These are phyloP conservation scores for Numenius arquata DNA, from an alignment of 2,113 vertebrate species.

Conservation along the genomic window DNA sequence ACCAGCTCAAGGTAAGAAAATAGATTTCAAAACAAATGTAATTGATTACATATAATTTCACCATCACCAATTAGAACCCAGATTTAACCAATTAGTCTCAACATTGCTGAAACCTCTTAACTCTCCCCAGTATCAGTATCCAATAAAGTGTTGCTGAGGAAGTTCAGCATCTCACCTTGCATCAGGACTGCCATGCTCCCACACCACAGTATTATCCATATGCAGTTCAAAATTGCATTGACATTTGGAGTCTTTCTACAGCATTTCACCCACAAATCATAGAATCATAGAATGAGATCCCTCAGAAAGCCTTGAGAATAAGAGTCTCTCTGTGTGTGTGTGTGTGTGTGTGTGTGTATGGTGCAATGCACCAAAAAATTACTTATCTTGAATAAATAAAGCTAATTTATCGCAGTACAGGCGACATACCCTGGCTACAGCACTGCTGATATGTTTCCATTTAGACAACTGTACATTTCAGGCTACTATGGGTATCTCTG, in stretches of 20 bases:
- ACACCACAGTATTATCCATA: neutral
- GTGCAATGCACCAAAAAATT: neutral
- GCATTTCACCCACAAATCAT: neutral
- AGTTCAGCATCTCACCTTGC: neutral
- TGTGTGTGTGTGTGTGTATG: neutral
- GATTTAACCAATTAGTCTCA: neutral
- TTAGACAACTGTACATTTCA: neutral
- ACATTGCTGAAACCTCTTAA: neutral
- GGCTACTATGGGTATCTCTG: neutral
- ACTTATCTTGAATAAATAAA: neutral
- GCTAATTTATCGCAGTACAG: neutral
- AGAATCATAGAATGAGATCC: too few species aligned
- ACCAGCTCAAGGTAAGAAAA: neutral
- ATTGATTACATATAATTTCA: neutral
- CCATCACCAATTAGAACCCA: neutral
- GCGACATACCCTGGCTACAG: neutral
- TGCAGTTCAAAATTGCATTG: neutral
- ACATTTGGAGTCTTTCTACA: neutral
- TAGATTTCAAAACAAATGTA: neutral
- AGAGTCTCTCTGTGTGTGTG: neutral
- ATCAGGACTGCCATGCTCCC: slow-evolving; percentile 7
- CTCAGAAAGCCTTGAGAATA: neutral
- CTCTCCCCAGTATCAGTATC: neutral
- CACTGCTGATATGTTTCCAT: neutral
- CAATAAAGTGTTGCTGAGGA: neutral